phyloP scores from a whole-genome alignment of 2,113 vertebrate species.

The Dicerorhinus sumatrensis region DNA sequence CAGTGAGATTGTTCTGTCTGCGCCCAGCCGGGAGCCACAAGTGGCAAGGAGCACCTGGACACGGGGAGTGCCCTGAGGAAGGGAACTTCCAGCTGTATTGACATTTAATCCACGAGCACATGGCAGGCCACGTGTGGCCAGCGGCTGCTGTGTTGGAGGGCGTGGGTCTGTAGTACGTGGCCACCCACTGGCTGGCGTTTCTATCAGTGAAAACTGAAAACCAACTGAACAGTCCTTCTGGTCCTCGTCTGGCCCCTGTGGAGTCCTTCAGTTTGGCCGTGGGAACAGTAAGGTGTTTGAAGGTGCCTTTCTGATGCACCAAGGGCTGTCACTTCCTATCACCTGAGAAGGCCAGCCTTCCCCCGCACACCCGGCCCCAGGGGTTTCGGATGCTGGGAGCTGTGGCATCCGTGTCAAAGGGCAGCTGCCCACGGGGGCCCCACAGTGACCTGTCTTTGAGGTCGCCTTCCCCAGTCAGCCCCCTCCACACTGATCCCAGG shows the following conservation, averaged over 20 bases:
- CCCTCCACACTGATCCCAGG: not conserved
- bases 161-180: rapidly evolving
- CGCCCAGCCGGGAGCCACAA: not conserved
- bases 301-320: not conserved
- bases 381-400: no score
- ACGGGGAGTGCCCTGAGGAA: rapidly evolving
- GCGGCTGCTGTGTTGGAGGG: rapidly evolving
- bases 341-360: not conserved
- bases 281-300: rapidly evolving
- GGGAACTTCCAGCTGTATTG: no score
- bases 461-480: no score
- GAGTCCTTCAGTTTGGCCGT: not conserved
- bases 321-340: not conserved
- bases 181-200: rapidly evolving
- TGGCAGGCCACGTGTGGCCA: not conserved
- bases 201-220: not conserved
- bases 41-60: not conserved
- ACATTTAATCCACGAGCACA: rapidly evolving
- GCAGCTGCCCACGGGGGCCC: not conserved
- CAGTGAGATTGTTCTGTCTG: no score
- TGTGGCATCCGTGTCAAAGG: not conserved
- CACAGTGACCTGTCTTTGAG: not conserved
- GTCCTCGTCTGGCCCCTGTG: rapidly evolving
- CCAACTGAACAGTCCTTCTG: rapidly evolving
- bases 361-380: not conserved